Evolutionary conservation across 2,888 invertebrate genomes (phyloP).

Genomic region (Caprella mutica): DNA sequence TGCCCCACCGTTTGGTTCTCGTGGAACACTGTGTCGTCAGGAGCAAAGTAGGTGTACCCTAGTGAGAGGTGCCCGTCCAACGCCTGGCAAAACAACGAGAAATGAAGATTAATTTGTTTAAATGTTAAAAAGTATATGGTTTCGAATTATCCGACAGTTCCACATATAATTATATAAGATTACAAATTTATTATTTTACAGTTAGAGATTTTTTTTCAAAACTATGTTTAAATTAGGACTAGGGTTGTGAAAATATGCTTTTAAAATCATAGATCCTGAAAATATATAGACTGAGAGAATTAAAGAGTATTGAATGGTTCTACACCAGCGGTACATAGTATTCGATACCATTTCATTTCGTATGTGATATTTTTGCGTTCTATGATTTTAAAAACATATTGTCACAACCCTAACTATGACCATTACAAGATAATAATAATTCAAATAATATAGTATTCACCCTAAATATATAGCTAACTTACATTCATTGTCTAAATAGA

Average conservation of each 20-base stretch:
- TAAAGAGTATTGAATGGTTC: too few relatives aligned
- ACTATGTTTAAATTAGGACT: neutral
- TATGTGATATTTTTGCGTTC: too few relatives aligned
- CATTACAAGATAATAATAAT: neutral
- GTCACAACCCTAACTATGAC: too few relatives aligned
- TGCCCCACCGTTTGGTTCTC: conserved; percentile 50
- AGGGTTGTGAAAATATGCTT: too few relatives aligned
- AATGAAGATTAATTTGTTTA: neutral
- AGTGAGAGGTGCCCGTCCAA: conserved; percentile 61
- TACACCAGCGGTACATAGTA: too few relatives aligned
- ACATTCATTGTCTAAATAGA: too few relatives aligned
- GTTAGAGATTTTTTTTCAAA: neutral
- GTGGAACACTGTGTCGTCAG: conserved; percentile 50
- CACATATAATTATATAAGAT: neutral
- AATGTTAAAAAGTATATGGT: too few relatives aligned
- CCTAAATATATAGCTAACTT: too few relatives aligned
- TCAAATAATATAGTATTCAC: neutral
- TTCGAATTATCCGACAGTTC: neutral
- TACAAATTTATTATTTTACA: neutral
- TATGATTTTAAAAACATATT: too few relatives aligned
- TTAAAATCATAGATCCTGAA: too few relatives aligned
- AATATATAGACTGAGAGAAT: too few relatives aligned
- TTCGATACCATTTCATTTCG: too few relatives aligned
- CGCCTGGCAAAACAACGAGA: conserved; percentile 44
- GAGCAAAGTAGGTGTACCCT: conserved; percentile 55